Base-by-base conservation (phyloP, 2,888 invertebrate species). In the Eristalis intricaria region DNA sequence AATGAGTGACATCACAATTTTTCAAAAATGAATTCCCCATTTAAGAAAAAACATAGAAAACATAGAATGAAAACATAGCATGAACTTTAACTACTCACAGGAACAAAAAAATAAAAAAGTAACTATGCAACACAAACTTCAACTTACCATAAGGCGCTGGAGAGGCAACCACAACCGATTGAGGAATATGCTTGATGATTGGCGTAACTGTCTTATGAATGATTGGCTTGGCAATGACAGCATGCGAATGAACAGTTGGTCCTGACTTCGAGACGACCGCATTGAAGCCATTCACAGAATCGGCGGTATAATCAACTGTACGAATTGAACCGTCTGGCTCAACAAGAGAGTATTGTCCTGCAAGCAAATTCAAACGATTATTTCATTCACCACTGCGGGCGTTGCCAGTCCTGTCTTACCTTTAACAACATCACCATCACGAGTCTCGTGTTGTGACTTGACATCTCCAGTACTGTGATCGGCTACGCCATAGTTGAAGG, bases 401-500 rank as follows among this genome's bases (percentile, higher is more conserved):
- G 8, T 32, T 32, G 7, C n/a, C 43, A 38, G 7, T 38, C 38
- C 5, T 73, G 7, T 32, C 22, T 83, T 90, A 95, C 95, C 95
- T 94, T 95, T 95, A 1, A 95, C 95, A 38, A 95, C 94, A 91
- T 95, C 95, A 0, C 95, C 95, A 85, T 95, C 95, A 81, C 95
- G 94, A 0, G 94, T 94, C 90, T 95, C 95, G 84, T 95, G 95
- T 89, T 95, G 95, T 22, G 95, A 95, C 89, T 95, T 95, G 0
- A 95, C 94, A 90, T 95, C 95, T 1, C 93, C 93, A 0, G 93
- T 93, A 79, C 91, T 91, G 87, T 94, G 95, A 91, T 95, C 95
- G 19, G 95, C 94, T 63, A 95, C 95, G 23, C 95, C 95, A 89
- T 95, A 95, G 89, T 95, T 95, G 89, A 95, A 95, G 1, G 95